These are phyloP conservation scores for Rhegmatorhina hoffmannsi DNA, from an alignment of 2,113 vertebrate genomes.

Conservation along the genomic window DNA sequence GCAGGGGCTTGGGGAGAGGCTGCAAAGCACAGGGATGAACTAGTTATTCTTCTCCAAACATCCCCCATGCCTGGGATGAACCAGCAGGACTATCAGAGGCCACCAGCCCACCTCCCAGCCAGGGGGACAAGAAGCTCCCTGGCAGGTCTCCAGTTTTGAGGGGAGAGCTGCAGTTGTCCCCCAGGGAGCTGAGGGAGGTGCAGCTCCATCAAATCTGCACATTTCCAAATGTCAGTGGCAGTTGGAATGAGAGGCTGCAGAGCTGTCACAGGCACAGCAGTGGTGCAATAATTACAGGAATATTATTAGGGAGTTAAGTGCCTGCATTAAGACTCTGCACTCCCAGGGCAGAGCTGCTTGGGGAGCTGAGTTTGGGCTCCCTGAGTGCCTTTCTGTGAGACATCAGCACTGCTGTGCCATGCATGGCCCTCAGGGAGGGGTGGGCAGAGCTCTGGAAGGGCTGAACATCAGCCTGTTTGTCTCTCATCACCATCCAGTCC, in stretches of 20 bases:
- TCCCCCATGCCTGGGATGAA: accelerated
- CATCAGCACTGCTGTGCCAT: accelerated
- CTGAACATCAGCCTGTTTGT: neutral
- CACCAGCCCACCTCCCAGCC: neutral
- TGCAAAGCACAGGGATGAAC: neutral
- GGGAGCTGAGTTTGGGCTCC: neutral
- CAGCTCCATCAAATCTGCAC: neutral
- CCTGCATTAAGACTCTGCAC: neutral
- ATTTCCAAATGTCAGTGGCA: constrained; percentile 30
- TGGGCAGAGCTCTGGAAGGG: neutral
- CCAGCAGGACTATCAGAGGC: neutral
- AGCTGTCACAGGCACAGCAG: neutral
- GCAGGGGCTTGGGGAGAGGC: neutral
- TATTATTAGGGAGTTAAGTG: constrained; percentile 31
- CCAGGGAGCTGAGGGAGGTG: neutral
- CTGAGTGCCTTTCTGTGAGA: neutral
- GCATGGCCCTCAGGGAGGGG: neutral
- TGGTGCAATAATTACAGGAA: neutral
- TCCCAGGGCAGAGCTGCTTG: neutral
- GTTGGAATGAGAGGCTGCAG: neutral
- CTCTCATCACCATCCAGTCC: neutral
- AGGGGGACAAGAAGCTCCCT: neutral
- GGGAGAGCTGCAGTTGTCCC: neutral
- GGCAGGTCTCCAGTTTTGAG: neutral
- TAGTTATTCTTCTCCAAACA: neutral